Base-by-base conservation (phyloP, 2,797 vertebrate species). In the Perdix hodgsoniae region DNA sequence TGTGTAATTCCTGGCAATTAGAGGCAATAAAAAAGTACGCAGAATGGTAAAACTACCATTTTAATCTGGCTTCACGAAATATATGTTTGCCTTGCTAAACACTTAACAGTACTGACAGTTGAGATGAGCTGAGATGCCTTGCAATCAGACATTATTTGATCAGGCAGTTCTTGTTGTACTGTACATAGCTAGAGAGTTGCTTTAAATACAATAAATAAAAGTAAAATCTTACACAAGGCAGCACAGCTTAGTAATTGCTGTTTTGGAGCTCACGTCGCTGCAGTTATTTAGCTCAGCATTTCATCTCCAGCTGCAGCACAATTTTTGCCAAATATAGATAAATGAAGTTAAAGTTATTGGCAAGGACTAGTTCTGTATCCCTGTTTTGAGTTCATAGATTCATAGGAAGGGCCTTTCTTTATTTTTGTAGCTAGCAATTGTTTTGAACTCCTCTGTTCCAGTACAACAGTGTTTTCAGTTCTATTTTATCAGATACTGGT, bases 251-350 rank as follows among this genome's bases (percentile, higher is more conserved):
- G 96, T 98, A 97, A 98, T 97, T 98, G 97, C 97, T 97, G 97
- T 97, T 97, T 95, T 97, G 97, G 97, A 97, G 94, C 97, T 91
- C 98, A 97, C 93, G 94, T 97, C 90, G 79, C 96, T 94, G 96
- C 95, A 97, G 97, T 97, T 97, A 97, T 98, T 97, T 94, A 96
- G 97, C 97, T 98, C 98, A 98, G 97, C 96, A 96, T 96, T 97
- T 98, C 97, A 97, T 97, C 97, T 98, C 98, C 98, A 98, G 98
- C 98, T 98, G 98, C 98, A 98, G 97, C 97, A 87, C 94, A 96
- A 92, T 97, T 98, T 98, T 98, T 98, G 98, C 98, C 98, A 98
- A 98, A 98, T 98, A 97, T 98, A 98, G 98, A 98, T 97, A 98
- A 98, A 98, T 98, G 97, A 98, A 98, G 97, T 98, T 98, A 98